Conservation (phyloP, 2,797 vertebrate genomes). For the Rousettus madagascariensis region DNA sequence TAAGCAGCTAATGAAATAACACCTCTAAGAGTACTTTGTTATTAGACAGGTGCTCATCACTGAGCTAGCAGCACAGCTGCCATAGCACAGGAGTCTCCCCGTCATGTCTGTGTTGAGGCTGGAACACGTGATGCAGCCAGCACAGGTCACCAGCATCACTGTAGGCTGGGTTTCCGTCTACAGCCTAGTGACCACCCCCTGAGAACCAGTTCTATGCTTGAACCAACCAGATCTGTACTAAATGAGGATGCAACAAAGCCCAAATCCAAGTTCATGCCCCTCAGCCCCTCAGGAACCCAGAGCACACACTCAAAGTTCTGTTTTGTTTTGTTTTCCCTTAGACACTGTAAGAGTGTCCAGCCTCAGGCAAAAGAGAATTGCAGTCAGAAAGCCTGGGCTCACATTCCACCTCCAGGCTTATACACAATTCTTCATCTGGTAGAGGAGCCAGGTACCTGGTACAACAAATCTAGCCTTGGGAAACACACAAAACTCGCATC, state of each 20-base stretch:
- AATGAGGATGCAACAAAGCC: not conserved
- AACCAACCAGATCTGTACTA: not conserved
- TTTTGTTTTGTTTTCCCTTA: not conserved
- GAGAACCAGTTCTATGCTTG: not conserved
- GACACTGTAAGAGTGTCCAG: not conserved
- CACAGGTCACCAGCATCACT: not conserved
- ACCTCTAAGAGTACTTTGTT: not conserved
- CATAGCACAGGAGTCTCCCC: not conserved
- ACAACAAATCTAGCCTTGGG: not conserved
- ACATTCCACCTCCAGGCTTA: not conserved
- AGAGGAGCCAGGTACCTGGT: fast-evolving
- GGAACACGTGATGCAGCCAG: not conserved
- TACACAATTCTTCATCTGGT: not conserved
- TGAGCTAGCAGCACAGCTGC: not conserved
- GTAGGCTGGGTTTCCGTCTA: not conserved
- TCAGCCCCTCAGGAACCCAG: not conserved
- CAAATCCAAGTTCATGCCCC: not conserved
- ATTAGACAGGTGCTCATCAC: not conserved
- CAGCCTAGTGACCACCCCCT: not conserved
- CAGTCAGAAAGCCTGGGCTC: not conserved
- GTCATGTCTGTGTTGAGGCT: not conserved
- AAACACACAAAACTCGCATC: not conserved
- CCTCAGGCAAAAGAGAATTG: not conserved
- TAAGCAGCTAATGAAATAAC: not conserved
- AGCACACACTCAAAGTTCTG: not conserved